Evolutionary conservation across 1,140 invertebrate species (phyloP), one percentile per base, ranked within the genome.

Genomic region (silkworm (Bombyx mori)): DNA sequence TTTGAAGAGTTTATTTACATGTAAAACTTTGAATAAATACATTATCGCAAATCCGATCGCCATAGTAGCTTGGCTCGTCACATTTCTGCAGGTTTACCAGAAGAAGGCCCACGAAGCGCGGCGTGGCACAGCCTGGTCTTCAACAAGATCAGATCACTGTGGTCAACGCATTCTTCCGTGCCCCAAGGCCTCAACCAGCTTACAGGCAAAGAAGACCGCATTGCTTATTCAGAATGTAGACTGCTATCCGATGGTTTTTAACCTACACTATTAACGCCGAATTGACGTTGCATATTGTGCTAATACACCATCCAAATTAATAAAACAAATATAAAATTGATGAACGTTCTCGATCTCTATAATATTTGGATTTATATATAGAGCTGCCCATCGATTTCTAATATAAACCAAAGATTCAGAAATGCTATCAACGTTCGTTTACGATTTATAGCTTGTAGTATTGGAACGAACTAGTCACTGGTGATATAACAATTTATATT

Each of bases 91-190:
- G 83, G 83, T 58, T 63, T 87, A 54, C 82, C 83, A 58, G 83
- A 87, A 58, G 84, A 87, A 66, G 82, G 84, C 47, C 79, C 82
- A 10, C 68, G 84, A 55, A 84, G 71, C 57, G 82, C 89, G 70
- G 89, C 92, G 65, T 94, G 94, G 92, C 92, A 92, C 35, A 93
- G 93, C 53, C 83, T 94, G 63, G 93, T 95, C 57, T 91, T 96
- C 70, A 93, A 93, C 71, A 96, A 96, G 90, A 96, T 96, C 79
- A 93, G 94, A 75, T 95, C 94, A 8, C 86, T 96, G 56, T 96
- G 94, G 94, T 93, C 90, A 65, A 91, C 91, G 64, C 93, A 93
- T 63, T 91, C 92, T 22, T 92, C 90, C 51, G 91, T 91, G 53
- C 88, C 92, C 46, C 91, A 90, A 78, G 94, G 94, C 68, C 89